Evolutionary conservation across 2,113 vertebrate genomes (phyloP), one percentile per base, ranked within the genome.

Genomic region (Ageneiosus marmoratus): DNA sequence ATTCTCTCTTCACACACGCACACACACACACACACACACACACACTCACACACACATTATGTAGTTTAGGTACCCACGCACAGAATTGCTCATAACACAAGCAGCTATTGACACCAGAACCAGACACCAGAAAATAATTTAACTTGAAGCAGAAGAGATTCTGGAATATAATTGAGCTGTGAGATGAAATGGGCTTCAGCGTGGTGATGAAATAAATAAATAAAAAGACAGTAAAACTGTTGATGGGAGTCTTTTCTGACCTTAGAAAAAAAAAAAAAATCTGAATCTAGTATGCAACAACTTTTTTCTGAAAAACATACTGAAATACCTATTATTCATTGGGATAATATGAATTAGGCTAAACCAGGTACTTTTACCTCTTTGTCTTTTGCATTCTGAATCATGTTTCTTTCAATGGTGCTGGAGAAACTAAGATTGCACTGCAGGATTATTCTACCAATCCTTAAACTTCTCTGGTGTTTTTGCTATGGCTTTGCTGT

Each of bases 81-180:
- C n/a, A 46, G 32, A 24, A 74, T 60, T 56, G 55, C 80, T 73
- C 80, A 56, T 41, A 74, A 63, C 44, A 75, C 2, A 75, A 62
- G 70, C 41, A 75, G 56, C 56, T 51, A 63, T 82, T 82, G 55
- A 82, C 70, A 75, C 29, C 16, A 56, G 58, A 62, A 32, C 32
- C 46, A 29, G 74, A 62, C 32, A 73, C 34, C 58, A 62, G 56
- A 75, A 74, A 48, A n/a, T 34, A 32, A 62, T 50, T 82, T 60
- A 60, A 62, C 80, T 62, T 24, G 16, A 22, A 48, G 4, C 44
- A 51, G 18, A 50, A 62, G 58, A 50, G 50, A n/a, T 34, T n/a
- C 4, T 48, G 29, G 20, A 46, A 73, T 55, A 74, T 82, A 74
- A 74, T 70, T 69, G 32, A 72, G 75, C 29, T 74, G 34, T 60